These are phyloP conservation scores for Varanus komodoensis DNA, from an alignment of 2,113 vertebrate genomes.

Conservation along the genomic window DNA sequence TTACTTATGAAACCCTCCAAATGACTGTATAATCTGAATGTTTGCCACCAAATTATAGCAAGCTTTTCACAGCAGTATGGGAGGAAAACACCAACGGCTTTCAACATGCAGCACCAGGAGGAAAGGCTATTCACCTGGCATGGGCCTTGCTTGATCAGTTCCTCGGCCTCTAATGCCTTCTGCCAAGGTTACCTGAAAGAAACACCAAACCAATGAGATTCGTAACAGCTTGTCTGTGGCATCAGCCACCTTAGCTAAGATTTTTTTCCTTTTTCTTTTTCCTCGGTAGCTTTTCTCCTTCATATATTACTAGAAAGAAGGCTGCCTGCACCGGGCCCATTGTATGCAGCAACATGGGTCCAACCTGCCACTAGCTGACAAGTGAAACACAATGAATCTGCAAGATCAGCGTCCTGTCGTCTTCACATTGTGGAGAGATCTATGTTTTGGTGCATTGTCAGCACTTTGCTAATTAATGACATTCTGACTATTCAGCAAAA, in stretches of 20 bases:
- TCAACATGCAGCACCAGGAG: conserved; percentile 50
- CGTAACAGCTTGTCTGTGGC: background rate
- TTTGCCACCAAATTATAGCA: conserved; percentile 58
- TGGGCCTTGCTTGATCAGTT: conserved; percentile 43
- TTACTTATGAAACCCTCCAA: conserved; percentile 44
- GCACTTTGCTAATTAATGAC: conserved; percentile 70
- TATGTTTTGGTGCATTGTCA: conserved; percentile 61
- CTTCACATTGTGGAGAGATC: conserved; percentile 45
- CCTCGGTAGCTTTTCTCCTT: background rate
- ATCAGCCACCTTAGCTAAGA: background rate
- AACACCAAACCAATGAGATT: background rate
- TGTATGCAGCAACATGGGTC: conserved; percentile 33
- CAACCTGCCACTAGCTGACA: conserved; percentile 57
- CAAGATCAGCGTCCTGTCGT: conserved; percentile 68
- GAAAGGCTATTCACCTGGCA: conserved; percentile 39
- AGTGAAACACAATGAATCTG: conserved; percentile 67
- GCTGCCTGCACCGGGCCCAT: background rate
- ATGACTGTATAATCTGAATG: conserved; percentile 42
- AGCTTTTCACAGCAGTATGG: conserved; percentile 50
- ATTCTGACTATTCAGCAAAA: conserved; percentile 68
- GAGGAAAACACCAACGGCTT: conserved; percentile 36
- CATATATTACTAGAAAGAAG: conserved; percentile 24
- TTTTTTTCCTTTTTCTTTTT: no score
- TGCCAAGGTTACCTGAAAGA: conserved; percentile 46
- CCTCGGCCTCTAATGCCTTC: conserved; percentile 21